Evolutionary conservation across 2,113 vertebrate genomes (phyloP).

Genomic region (Psammodynastes pulverulentus): DNA sequence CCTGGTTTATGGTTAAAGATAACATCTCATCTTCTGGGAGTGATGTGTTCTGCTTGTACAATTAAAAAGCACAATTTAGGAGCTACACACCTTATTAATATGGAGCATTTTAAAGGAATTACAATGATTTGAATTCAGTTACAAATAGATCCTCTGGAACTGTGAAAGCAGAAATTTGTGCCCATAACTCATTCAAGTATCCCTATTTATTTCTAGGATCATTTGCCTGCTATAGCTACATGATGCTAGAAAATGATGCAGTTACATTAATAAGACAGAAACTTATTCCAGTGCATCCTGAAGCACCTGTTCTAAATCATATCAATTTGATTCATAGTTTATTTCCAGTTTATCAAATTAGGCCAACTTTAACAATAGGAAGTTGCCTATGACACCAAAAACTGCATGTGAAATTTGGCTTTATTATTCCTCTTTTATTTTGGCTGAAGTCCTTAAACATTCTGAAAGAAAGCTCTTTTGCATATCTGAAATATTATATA

Average conservation of each 20-base stretch:
- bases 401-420: neutral
- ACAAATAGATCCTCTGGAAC: neutral
- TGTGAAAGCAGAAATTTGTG: neutral
- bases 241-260: neutral
- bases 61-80: neutral
- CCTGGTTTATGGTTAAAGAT: neutral
- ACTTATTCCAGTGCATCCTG: neutral
- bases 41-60: neutral
- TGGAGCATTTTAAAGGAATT: neutral
- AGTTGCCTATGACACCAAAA: neutral
- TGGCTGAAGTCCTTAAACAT: neutral
- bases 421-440: neutral
- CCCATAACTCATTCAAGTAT: neutral
- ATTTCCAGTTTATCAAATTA: neutral
- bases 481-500: neutral
- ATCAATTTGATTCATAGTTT: fast-evolving
- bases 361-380: neutral
- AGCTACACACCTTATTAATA: neutral
- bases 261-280: neutral
- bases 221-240: neutral
- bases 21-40: neutral
- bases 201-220: neutral
- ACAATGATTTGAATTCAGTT: neutral
- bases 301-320: neutral
- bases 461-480: neutral